Base-by-base conservation (phyloP, 2,888 invertebrate genomes). In the Rhorus exstirpatorius region DNA sequence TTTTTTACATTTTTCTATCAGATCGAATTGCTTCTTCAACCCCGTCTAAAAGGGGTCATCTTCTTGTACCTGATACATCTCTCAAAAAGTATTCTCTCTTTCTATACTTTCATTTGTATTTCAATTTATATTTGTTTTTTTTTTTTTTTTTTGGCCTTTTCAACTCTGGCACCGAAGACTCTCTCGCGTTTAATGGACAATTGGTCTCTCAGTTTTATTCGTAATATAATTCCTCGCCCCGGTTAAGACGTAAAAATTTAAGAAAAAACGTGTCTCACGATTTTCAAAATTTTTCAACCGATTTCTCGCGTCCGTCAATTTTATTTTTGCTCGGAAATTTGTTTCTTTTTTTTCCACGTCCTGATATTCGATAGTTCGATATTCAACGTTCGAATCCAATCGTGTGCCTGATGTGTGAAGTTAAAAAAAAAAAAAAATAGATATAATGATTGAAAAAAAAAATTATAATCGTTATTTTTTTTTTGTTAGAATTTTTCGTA, bases 61-160 rank as follows among this genome's bases (percentile, higher is more conserved):
- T 49, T 61, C 31, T 72, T 51, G 46, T 31, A 72, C 58, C 58
- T 68, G 67, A n/a, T n/a, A n/a, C 53, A 61, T 55, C 55, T 79
- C 70, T 79, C 79, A 35, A 74, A 49, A 49, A 53, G 60, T 19
- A 68, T 78, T 82, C 78, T 82, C 74, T 82, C 78, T 82, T 74
- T 82, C 78, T 82, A 63, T 78, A 78, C 77, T 63, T 49, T 77
- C 24, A 51, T 76, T 71, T 38, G 17, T 49, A 21, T 65, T 67
- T 67, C 19, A 46, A 17, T 78, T 12, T 41, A 65, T 35, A 14
- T 7, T 51, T 55, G 58, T 61, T 14, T 49, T 53, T 3, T 7
- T 26, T 38, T 4, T 61, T 51, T 65, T 51, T 0, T 53, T 74
- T 38, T 68, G 17, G 38, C 12, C 26, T 38, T 44, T 44, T 41